Evolutionary conservation across 2,797 vertebrate genomes (phyloP), one percentile per base, ranked within the genome.

Genomic region (Otus scops): DNA sequence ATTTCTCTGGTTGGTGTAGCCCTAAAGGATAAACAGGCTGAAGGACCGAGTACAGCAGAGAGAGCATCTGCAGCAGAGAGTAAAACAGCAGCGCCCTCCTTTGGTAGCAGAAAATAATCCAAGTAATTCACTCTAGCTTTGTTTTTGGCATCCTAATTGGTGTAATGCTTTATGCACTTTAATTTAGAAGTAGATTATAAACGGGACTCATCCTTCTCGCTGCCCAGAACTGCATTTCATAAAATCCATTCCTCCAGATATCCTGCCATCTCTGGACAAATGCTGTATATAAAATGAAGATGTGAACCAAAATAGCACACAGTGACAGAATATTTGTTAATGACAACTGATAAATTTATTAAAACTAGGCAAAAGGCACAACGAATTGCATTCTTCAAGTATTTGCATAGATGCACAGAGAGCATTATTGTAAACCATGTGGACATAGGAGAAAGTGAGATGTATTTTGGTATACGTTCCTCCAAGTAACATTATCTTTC

Each of bases 381-480:
- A 97, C 86, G 92, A 98, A 95, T 97, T 95, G 97, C 96, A 97
- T 97, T 95, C 95, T 98, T 98, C 98, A 98, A 98, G 98, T 98
- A 98, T 98, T 99, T 99, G 98, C 99, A 99, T 99, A 99, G 98
- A 97, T 98, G 85, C 93, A 97, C 92, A 97, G 95, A 96, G 91
- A 97, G 74, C 60, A 90, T 95, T 96, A 92, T 76, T 98, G 98
- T 98, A 98, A 98, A 98, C 98, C 93, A 96, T 36, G 59, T 81
- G 87, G 93, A 94, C 64, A 88, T 21, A n/a, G 93, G 80, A 97
- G 91, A 95, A 96, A 84, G 75, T 93, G 90, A 96, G 94, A 96
- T 80, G 70, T 80, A 76, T 89, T 90, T 88, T 92, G 48, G 43
- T 89, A 8, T 70, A 68, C 8, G 26, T 95, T 97, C 95, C 96